Evolutionary conservation across 2,113 vertebrate genomes (phyloP).

Genomic region (Pygoscelis antarcticus): DNA sequence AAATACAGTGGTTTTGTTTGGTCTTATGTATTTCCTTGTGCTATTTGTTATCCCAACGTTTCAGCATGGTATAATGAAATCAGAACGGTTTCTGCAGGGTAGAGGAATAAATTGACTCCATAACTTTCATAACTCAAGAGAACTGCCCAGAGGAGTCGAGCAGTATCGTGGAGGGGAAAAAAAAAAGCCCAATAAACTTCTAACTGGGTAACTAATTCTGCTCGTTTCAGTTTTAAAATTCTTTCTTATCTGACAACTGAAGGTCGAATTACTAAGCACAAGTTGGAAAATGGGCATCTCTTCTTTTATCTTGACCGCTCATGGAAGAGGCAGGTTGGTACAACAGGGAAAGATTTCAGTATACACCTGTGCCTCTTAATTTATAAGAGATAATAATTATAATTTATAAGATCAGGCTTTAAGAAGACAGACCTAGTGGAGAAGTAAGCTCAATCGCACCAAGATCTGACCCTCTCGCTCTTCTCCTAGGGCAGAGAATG

Average conservation of each 20-base stretch:
- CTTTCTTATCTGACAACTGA: not conserved
- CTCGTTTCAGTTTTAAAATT: not conserved
- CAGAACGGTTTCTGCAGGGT: not conserved
- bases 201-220: not conserved
- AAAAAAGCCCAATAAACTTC: not conserved
- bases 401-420: not conserved
- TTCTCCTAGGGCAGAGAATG: not conserved
- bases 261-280: not conserved
- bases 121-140: not conserved
- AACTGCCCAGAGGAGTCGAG: not conserved
- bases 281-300: not conserved
- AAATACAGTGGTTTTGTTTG: not conserved
- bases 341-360: not conserved
- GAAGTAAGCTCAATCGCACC: not conserved
- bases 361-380: not conserved
- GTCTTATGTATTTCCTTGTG: not conserved
- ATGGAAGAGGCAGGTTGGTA: not conserved
- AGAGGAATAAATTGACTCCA: not conserved
- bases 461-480: fast-evolving
- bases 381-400: not conserved
- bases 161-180: too few species aligned
- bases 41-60: not conserved
- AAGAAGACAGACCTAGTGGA: not conserved
- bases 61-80: not conserved
- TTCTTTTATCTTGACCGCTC: not conserved